A percentile compares a stretch with the other conserved stretches of the same genome.
Evolutionary conservation across 2,797 vertebrate genomes (phyloP).

Genomic region (Scolopax bukidnonensis): DNA sequence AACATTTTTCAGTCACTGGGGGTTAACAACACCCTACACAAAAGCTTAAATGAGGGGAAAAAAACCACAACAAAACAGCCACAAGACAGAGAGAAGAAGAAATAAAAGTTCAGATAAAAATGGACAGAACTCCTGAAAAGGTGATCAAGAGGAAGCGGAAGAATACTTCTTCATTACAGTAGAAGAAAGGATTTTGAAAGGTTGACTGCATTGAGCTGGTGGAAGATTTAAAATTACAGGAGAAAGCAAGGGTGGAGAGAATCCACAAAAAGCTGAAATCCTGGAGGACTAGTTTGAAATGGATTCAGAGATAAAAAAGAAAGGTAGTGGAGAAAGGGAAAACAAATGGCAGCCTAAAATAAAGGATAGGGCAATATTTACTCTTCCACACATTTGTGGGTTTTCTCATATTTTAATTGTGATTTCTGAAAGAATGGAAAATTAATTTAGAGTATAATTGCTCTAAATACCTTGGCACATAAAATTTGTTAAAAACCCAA

Average conservation of each 20-base stretch:
- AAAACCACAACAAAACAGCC: background rate
- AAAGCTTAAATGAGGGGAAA: background rate
- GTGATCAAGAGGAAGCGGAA: background rate
- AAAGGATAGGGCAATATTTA: background rate
- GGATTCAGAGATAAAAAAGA: conserved; percentile 20
- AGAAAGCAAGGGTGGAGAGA: background rate
- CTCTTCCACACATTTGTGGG: background rate
- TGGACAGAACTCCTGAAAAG: background rate
- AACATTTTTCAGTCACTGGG: background rate
- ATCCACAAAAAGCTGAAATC: background rate
- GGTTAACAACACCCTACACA: background rate
- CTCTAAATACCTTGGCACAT: background rate
- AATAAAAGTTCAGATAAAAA: background rate
- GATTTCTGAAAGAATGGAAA: background rate
- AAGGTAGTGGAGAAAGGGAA: background rate
- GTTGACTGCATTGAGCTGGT: background rate
- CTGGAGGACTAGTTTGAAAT: background rate
- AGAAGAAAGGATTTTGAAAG: background rate
- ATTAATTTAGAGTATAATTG: background rate
- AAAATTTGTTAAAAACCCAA: background rate
- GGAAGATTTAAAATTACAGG: background rate
- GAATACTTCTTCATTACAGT: background rate
- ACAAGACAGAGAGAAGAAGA: conserved; percentile 19
- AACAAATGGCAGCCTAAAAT: conserved; percentile 2
- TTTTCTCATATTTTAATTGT: background rate